Conservation (phyloP, 2,113 vertebrate species). For the Dromas ardeola region DNA sequence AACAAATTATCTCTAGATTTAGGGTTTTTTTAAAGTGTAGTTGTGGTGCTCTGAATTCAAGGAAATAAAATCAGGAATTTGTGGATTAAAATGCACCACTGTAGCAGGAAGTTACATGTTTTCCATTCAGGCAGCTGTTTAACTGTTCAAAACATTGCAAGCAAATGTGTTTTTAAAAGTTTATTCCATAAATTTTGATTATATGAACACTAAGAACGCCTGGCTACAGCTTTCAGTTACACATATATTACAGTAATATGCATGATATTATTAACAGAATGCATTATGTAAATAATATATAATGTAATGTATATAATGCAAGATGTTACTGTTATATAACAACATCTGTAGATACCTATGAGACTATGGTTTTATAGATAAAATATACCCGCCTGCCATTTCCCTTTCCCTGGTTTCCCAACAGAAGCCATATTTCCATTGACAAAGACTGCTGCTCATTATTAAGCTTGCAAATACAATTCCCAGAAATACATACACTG, state of each 20-base stretch:
- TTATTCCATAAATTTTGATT: neutral
- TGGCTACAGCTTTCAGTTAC: neutral
- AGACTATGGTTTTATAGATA: neutral
- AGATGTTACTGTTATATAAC: neutral
- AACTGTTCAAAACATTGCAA: neutral
- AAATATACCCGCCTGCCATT: neutral
- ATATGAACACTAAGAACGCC: neutral
- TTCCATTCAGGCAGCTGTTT: constrained; percentile 2
- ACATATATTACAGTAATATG: neutral
- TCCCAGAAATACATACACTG: neutral
- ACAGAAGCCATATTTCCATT: neutral
- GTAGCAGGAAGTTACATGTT: neutral
- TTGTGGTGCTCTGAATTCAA: neutral
- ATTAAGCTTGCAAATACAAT: neutral
- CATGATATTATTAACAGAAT: neutral
- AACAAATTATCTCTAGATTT: neutral
- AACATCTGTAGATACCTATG: neutral
- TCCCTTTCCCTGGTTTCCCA: neutral
- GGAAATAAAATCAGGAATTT: constrained; percentile 35
- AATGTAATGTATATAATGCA: neutral
- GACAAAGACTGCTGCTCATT: neutral
- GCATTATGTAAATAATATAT: neutral
- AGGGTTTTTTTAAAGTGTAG: neutral
- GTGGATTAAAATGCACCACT: neutral
- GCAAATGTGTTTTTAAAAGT: neutral